Base-by-base conservation (phyloP, 2,113 vertebrate genomes). In the Callorhinus ursinus region DNA sequence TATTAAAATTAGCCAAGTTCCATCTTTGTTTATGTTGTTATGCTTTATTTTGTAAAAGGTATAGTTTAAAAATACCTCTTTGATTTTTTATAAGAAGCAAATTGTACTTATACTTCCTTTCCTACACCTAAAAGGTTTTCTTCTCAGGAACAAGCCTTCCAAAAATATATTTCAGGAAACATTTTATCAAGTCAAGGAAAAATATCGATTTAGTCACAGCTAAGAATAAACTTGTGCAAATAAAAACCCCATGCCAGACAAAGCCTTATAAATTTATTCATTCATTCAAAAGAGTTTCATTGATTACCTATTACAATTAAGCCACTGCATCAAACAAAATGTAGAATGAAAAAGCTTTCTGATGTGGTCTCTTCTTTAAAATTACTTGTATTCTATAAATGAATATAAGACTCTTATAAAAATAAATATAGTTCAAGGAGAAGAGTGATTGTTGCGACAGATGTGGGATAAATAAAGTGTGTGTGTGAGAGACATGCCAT, bases 101-200 rank as follows among this genome's bases (percentile, higher is more conserved):
- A 82, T 95, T 97, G 3, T 55, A 89, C 94, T 86, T 96, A 31
- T 77, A 85, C 59, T 97, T 96, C 28, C 76, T 96, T 94, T 93
- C 31, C 4, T 87, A 71, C 2, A 95, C 11, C 26, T 80, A 81
- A 93, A 86, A 93, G 11, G 2, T 92, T 92, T 97, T 92, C 24
- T 83, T 94, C 39, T 61, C 31, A 90, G 46, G 31, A 88, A 93
- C 6, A 90, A 88, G 0, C 28, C 93, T 91, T 95, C 57, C 51
- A 67, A 89, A 96, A 93, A 87, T 93, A 89, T 16, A 71, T 15
- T 88, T 97, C 33, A 88, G 53, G 61, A 49, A 93, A 61, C 24
- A 90, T 92, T 97, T 97, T 90, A 82, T 82, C 39, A 91, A 85
- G 61, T 94, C 33, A 83, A 55, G 59, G 69, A 96, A 95, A 81